Conservation (phyloP, 1,140 invertebrate species). For the Drosophila sp. region DNA sequence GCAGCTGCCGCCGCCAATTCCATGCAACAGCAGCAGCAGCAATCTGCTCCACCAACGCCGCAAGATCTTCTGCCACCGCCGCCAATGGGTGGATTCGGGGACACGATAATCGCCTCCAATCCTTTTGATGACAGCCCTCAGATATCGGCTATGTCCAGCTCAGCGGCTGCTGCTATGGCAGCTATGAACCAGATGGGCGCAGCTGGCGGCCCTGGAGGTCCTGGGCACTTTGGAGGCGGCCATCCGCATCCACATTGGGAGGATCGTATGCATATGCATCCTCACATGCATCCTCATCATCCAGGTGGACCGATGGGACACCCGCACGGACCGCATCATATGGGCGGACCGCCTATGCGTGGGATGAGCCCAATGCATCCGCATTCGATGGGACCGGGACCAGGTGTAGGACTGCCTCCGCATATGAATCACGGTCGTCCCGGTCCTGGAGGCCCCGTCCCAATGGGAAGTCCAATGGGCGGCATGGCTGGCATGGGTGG, state of each 20-base stretch:
- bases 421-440: conserved; percentile 81
- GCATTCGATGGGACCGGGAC: conserved; percentile 77
- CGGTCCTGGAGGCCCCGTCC: conserved; percentile 65
- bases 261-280: conserved; percentile 83
- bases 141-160: conserved; percentile 76
- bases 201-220: conserved; percentile 56
- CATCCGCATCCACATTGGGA: conserved; percentile 84
- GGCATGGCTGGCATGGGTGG: conserved; percentile 83
- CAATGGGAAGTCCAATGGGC: conserved; percentile 83
- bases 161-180: conserved; percentile 84
- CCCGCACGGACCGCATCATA: conserved; percentile 83
- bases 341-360: conserved; percentile 86
- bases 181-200: conserved; percentile 85
- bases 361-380: conserved; percentile 88
- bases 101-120: conserved; percentile 96
- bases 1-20: conserved; percentile 83
- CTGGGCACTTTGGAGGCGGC: conserved; percentile 57
- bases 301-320: conserved; percentile 83
- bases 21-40: conserved; percentile 84
- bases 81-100: conserved; percentile 92
- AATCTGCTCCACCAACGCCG: conserved; percentile 85
- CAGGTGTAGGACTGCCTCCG: conserved; percentile 74
- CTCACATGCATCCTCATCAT: conserved; percentile 83
- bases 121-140: conserved; percentile 96
- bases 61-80: conserved; percentile 92